Evolutionary conservation across 64 coral and sea anemone genomes (phyloP).

Genomic region (Montipora sp.): DNA sequence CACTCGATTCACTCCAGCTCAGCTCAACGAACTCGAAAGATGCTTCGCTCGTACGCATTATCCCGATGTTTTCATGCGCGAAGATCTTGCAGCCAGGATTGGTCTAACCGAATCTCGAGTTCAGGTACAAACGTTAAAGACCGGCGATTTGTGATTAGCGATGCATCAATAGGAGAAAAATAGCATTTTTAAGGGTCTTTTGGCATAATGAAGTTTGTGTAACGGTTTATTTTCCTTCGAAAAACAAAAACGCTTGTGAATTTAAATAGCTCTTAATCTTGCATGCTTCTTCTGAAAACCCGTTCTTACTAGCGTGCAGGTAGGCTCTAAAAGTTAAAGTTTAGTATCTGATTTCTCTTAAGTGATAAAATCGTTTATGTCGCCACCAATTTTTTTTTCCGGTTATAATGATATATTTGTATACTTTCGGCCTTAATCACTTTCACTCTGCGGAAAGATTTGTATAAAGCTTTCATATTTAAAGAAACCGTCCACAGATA

Average conservation of each 20-base stretch:
- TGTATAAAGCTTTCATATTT: conserved; percentile 71
- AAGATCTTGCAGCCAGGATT: conserved; percentile 95
- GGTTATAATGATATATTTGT: conserved; percentile 97
- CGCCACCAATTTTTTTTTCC: conserved; percentile 75
- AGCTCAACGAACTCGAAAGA: conserved; percentile 94
- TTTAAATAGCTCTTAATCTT: conserved; percentile 48
- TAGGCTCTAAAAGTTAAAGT: conserved; percentile 60
- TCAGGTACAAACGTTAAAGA: conserved; percentile 73
- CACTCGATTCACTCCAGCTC: conserved; percentile 95
- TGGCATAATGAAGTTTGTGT: conserved; percentile 95
- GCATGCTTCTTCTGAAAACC: conserved; percentile 8
- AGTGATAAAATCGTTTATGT: conserved; percentile 96
- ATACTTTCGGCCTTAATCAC: conserved; percentile 95
- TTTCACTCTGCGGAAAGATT: conserved; percentile 90
- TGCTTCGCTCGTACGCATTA: conserved; percentile 97
- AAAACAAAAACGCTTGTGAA: conserved; percentile 44
- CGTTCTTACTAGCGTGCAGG: conserved; percentile 14
- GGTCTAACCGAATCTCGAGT: conserved; percentile 97
- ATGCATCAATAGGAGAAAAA: conserved; percentile 90
- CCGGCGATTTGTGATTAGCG: conserved; percentile 59
- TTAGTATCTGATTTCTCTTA: conserved; percentile 84
- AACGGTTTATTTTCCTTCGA: conserved; percentile 77
- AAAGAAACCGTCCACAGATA: background rate
- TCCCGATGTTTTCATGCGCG: conserved; percentile 97
- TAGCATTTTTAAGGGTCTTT: conserved; percentile 76